Evolutionary conservation across 2,113 vertebrate species (phyloP).

Genomic region (Mesoclemmys tuberculata): DNA sequence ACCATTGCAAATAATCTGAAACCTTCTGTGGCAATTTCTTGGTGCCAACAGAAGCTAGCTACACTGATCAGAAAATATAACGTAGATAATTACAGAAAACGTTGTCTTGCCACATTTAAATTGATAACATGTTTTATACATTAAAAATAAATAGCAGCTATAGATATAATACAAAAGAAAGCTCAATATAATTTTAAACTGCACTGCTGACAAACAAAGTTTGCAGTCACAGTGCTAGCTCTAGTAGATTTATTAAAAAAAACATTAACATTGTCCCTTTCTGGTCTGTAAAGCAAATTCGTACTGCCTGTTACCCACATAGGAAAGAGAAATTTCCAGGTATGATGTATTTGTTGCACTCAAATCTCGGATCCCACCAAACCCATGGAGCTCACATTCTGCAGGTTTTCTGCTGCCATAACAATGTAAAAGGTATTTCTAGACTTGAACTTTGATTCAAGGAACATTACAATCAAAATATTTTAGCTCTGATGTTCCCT

Average conservation of each 20-base stretch:
- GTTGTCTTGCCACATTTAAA: neutral
- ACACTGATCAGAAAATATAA: neutral
- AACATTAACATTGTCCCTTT: neutral
- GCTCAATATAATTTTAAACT: neutral
- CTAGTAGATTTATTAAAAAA: neutral
- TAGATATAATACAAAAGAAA: neutral
- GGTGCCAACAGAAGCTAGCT: neutral
- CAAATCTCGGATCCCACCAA: neutral
- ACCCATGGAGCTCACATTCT: neutral
- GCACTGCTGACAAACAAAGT: neutral
- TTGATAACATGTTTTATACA: neutral
- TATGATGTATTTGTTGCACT: neutral
- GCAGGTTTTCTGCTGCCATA: neutral
- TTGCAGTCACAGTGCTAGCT: neutral
- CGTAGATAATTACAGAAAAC: neutral
- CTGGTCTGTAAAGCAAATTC: neutral
- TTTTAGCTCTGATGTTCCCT: neutral
- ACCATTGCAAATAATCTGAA: rapidly evolving
- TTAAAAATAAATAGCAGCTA: neutral
- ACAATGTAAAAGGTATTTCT: neutral
- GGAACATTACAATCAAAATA: neutral
- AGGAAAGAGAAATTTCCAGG: neutral
- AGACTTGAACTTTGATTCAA: neutral
- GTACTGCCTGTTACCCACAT: neutral
- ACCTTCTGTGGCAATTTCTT: neutral